phyloP scores from a whole-genome alignment of 2,113 vertebrate genomes.

The Stegastes partitus region DNA sequence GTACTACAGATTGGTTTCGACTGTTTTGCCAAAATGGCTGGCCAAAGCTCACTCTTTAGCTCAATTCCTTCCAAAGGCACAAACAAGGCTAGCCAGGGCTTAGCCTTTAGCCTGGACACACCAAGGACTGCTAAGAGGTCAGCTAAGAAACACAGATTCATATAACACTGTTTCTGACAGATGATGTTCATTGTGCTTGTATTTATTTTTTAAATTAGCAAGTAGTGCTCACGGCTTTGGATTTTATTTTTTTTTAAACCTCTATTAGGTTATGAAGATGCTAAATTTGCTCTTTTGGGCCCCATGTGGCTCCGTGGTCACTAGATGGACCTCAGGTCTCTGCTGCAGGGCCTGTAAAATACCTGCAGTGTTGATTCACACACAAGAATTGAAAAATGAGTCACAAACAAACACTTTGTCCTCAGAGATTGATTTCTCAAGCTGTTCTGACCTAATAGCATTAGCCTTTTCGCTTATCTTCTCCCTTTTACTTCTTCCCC shows the following conservation, averaged over 20 bases:
- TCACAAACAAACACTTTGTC: constrained; percentile 11
- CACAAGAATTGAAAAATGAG: constrained; percentile 22
- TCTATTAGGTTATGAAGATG: constrained; percentile 25
- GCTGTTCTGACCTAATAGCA: constrained; percentile 2
- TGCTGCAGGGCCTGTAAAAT: constrained; percentile 28
- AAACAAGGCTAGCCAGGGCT: constrained; percentile 41
- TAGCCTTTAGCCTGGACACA: constrained; percentile 38
- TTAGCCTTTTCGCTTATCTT: neutral
- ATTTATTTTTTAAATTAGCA: constrained; percentile 20
- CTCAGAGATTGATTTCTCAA: neutral
- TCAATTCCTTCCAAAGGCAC: constrained; percentile 67
- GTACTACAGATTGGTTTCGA: constrained; percentile 30
- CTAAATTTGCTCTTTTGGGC: constrained; percentile 20
- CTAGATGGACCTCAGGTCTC: constrained; percentile 19
- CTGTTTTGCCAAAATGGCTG: constrained; percentile 43
- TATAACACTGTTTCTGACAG: constrained; percentile 37
- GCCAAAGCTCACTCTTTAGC: constrained; percentile 52
- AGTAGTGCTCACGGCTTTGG: constrained; percentile 40
- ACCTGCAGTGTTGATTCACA: constrained; percentile 31
- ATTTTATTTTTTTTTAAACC: constrained; percentile 31
- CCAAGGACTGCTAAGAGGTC: constrained; percentile 43
- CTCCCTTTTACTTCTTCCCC: no score
- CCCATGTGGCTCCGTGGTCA: constrained; percentile 12
- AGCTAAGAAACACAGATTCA: constrained; percentile 47
- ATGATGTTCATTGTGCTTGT: constrained; percentile 73